Evolutionary conservation across 1,140 invertebrate genomes (phyloP).

Genomic region (Rhysida immarginata): DNA sequence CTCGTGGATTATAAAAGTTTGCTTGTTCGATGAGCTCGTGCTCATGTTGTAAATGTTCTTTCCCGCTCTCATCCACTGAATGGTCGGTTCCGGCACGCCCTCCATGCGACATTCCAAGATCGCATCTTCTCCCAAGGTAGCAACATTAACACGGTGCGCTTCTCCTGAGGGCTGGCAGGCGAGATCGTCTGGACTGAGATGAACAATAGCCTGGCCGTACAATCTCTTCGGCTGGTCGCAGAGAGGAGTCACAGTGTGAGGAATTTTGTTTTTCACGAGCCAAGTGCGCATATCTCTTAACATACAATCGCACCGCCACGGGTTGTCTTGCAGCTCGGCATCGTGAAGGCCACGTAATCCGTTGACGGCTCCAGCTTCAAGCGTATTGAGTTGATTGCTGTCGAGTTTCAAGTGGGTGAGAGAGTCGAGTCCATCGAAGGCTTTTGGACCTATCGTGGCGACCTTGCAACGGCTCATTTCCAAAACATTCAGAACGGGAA

Average conservation of each 20-base stretch:
- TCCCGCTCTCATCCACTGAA: slow-evolving; percentile 61
- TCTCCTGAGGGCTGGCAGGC: slow-evolving; percentile 63
- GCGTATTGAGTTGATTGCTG: slow-evolving; percentile 55
- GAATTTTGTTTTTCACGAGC: slow-evolving; percentile 54
- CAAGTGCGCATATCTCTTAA: slow-evolving; percentile 56
- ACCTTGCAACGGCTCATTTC: slow-evolving; percentile 67
- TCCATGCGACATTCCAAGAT: slow-evolving; percentile 59
- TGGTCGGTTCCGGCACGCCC: slow-evolving; percentile 56
- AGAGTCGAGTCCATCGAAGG: slow-evolving; percentile 61
- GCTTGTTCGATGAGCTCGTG: slow-evolving; percentile 15
- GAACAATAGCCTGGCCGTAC: slow-evolving; percentile 46
- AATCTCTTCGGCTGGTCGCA: slow-evolving; percentile 53
- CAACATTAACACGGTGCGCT: slow-evolving; percentile 36
- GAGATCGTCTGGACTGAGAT: slow-evolving; percentile 50
- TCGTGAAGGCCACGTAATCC: slow-evolving; percentile 44
- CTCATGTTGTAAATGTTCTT: slow-evolving; percentile 20
- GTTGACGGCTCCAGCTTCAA: slow-evolving; percentile 50
- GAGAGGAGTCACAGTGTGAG: slow-evolving; percentile 45
- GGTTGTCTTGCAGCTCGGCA: slow-evolving; percentile 66
- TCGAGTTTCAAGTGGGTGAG: slow-evolving; percentile 70
- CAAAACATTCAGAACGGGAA: slow-evolving; percentile 56
- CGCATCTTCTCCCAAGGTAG: slow-evolving; percentile 33
- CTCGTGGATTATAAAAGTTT: slow-evolving; percentile 48
- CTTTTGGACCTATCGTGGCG: slow-evolving; percentile 53
- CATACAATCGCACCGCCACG: slow-evolving; percentile 75